phyloP scores from a whole-genome alignment of 2,113 vertebrate species.

The Egretta garzetta region DNA sequence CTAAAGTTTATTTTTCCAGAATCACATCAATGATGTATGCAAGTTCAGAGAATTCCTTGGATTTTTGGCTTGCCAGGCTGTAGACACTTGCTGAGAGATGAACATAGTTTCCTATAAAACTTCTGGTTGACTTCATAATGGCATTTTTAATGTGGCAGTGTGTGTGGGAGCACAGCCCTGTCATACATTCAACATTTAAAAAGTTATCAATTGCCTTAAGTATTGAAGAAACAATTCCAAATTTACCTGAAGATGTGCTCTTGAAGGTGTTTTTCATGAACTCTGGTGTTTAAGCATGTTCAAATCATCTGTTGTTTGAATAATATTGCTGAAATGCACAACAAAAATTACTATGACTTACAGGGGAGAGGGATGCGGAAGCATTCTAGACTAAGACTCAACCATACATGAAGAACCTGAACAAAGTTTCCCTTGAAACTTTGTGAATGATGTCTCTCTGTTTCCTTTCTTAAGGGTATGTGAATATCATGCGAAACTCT shows the following conservation, averaged over 20 bases:
- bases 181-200: not conserved
- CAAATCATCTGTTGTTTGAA: not conserved
- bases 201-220: not conserved
- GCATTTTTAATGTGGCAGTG: not conserved
- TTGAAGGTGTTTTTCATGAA: not conserved
- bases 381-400: not conserved
- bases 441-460: not conserved
- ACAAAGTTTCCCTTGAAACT: not conserved
- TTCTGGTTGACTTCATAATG: not conserved
- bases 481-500: not conserved
- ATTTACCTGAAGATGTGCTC: not conserved
- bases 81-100: not conserved
- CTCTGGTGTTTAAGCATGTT: not conserved
- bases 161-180: not conserved
- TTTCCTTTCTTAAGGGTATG: not conserved
- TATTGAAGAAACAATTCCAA: not conserved
- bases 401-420: not conserved
- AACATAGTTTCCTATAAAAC: not conserved
- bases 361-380: not conserved
- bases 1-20: not conserved
- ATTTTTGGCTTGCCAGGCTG: not conserved
- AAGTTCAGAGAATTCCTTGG: not conserved
- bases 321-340: not conserved
- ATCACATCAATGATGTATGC: not conserved
- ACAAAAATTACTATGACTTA: not conserved